Evolutionary conservation across 2,113 vertebrate species (phyloP), one percentile per base, ranked within the genome.

Genomic region (Scatophagus argus): DNA sequence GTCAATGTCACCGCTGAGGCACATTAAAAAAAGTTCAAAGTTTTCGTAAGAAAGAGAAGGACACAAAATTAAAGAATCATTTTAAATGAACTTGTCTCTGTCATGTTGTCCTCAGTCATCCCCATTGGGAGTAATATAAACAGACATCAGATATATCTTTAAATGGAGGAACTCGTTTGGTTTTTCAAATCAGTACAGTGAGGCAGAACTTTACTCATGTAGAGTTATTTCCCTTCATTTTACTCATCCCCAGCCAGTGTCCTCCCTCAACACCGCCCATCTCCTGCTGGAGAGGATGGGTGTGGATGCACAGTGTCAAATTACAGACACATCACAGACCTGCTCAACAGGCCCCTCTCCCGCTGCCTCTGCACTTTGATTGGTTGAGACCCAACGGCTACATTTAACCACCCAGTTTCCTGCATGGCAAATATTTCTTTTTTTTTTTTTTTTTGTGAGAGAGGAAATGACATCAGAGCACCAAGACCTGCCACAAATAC

Each of bases 401-500:
- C 43, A 34, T 16, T 72, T 29, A 74, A 76, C 70, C 78, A 70
- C 51, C 73, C 84, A 56, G 44, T 58, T 92, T 92, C 88, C 75
- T 87, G 75, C 54, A 74, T 32, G 46, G 69, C 81, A 86, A 63
- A 68, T 27, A 25, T 52, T 58, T n/a, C n/a, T n/a, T n/a, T n/a
- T n/a, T n/a, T n/a, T n/a, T n/a, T n/a, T n/a, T n/a, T n/a, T n/a
- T 64, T 61, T 68, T 49, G 59, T 67, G 5, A 23, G 27, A 83
- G 27, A 71, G 89, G 87, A 91, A 88, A 56, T 89, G 72, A 90
- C 82, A 82, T 84, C 84, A 86, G 19, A 31, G 49, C 69, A 54
- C 44, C 55, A 16, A 39, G 56, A 51, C 43, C 34, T 72, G 64
- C 59, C 49, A 70, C 66, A 78, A 25, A 54, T 3, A 23, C 23